phyloP scores from a whole-genome alignment of 1,140 invertebrate genomes.

The Drosophila pandora region DNA sequence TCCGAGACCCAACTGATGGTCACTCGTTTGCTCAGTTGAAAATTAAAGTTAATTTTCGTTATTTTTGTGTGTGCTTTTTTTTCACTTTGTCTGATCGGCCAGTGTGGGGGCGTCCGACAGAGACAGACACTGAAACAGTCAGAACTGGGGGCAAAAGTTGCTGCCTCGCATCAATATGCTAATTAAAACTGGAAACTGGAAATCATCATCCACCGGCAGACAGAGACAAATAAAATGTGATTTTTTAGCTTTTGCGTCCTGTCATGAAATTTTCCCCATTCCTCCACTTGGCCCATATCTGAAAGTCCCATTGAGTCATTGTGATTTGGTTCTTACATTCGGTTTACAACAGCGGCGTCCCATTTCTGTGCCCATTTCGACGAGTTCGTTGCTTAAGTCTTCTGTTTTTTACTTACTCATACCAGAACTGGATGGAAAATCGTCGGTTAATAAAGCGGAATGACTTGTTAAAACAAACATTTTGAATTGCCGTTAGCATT shows the following conservation, averaged over 20 bases:
- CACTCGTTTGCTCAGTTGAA: constrained; percentile 27
- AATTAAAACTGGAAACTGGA: constrained; percentile 62
- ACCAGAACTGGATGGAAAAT: constrained; percentile 29
- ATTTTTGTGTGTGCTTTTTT: constrained; percentile 2
- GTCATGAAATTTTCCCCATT: constrained; percentile 46
- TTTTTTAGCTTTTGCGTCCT: constrained; percentile 26
- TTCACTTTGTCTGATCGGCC: constrained; percentile 13
- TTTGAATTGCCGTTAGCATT: constrained; percentile 49
- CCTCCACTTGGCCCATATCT: constrained; percentile 22
- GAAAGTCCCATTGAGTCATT: constrained; percentile 42
- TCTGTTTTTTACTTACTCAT: constrained; percentile 49
- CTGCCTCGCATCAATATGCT: constrained; percentile 51
- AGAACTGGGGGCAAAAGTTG: constrained; percentile 36
- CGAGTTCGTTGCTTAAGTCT: constrained; percentile 55
- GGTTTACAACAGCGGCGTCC: constrained; percentile 17
- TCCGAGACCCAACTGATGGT: constrained; percentile 36
- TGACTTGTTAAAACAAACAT: constrained; percentile 41
- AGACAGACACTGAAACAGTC: constrained; percentile 6
- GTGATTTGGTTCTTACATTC: constrained; percentile 30
- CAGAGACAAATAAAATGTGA: constrained; percentile 38
- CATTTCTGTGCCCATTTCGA: constrained; percentile 29
- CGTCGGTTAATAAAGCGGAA: constrained; percentile 35
- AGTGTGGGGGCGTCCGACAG: constrained; percentile 35
- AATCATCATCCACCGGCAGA: constrained; percentile 37
- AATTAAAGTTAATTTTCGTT: constrained; percentile 48